phyloP scores from a whole-genome alignment of 2,113 vertebrate species.

The Plecotus auritus region DNA sequence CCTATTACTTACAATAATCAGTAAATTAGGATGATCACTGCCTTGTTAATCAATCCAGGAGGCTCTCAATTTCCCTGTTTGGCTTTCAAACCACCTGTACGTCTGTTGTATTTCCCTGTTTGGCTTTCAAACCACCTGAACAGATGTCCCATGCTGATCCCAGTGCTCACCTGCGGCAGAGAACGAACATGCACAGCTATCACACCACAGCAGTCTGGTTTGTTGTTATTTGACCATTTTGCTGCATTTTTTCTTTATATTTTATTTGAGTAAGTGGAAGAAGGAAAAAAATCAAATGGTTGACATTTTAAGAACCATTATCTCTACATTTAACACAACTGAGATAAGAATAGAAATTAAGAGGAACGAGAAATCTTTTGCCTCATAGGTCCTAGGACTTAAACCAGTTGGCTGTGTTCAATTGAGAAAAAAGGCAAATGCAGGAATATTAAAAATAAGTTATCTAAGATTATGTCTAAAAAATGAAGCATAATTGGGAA shows the following conservation, averaged over 20 bases:
- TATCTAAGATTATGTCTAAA: neutral
- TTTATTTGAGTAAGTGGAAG: conserved; percentile 23
- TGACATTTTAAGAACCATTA: neutral
- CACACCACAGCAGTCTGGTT: neutral
- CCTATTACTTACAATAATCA: neutral
- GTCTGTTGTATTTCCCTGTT: neutral
- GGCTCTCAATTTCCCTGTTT: neutral
- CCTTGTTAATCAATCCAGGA: neutral
- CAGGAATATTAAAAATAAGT: neutral
- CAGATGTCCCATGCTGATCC: neutral
- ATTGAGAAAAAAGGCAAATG: neutral
- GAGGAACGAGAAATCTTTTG: neutral
- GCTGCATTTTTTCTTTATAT: neutral
- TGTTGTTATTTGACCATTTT: neutral
- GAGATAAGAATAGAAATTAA: neutral
- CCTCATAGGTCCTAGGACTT: neutral
- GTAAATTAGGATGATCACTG: neutral
- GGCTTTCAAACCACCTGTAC: neutral
- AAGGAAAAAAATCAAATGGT: neutral
- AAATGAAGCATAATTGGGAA: neutral
- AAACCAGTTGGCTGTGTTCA: neutral
- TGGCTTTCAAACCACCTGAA: neutral
- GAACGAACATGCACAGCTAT: neutral
- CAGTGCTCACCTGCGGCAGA: neutral
- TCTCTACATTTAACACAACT: neutral